These are phyloP conservation scores for Odontamblyopus rebecca DNA, from an alignment of 2,797 vertebrate genomes.

Conservation along the genomic window DNA sequence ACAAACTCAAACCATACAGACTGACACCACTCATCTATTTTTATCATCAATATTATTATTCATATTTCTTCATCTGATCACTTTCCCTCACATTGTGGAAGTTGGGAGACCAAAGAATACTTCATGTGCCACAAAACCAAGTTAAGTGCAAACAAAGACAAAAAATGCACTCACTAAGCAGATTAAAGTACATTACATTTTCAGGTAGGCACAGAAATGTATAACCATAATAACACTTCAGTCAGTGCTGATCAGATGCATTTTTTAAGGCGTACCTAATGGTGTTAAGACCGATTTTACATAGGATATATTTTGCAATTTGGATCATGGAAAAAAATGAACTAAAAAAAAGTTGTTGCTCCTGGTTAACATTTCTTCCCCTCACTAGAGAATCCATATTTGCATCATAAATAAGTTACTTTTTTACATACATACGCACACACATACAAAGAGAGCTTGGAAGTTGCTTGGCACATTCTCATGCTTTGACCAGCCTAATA, in stretches of 20 bases:
- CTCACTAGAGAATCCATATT: constrained; percentile 79
- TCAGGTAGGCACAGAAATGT: constrained; percentile 71
- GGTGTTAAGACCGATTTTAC: constrained; percentile 64
- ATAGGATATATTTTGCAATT: constrained; percentile 50
- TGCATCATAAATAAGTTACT: constrained; percentile 81
- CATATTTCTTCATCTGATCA: constrained; percentile 36
- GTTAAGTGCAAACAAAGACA: constrained; percentile 55
- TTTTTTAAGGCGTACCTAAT: constrained; percentile 75
- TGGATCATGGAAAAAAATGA: constrained; percentile 32
- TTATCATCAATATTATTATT: constrained; percentile 27
- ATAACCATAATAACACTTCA: constrained; percentile 36
- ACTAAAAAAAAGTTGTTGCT: constrained; percentile 20
- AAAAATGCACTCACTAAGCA: constrained; percentile 58
- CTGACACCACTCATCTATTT: constrained; percentile 52
- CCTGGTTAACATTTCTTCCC: constrained; percentile 55
- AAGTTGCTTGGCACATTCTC: constrained; percentile 75
- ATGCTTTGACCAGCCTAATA: constrained; percentile 72
- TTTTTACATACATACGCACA: constrained; percentile 73
- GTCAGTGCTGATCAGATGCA: constrained; percentile 52
- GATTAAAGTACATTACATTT: constrained; percentile 65
- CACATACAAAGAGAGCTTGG: constrained; percentile 49
- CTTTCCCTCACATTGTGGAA: constrained; percentile 30
- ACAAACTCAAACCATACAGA: constrained; percentile 42
- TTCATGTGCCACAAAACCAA: constrained; percentile 48
- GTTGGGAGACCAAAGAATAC: constrained; percentile 52